phyloP scores from a whole-genome alignment of 1,140 invertebrate species.

The Ostrea edulis region DNA sequence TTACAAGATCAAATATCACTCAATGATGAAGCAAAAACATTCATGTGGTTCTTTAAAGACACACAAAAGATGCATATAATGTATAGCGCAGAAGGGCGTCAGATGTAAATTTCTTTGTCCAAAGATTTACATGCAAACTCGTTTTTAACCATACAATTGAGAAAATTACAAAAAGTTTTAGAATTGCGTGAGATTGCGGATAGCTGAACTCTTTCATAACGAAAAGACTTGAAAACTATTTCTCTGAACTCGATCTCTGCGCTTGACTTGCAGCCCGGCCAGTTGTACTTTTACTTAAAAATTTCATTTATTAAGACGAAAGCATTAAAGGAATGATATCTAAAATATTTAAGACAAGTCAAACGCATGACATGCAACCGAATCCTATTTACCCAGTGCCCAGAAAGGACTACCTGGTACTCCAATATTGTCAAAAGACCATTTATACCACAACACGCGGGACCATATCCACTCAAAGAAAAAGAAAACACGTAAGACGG shows the following conservation, averaged over 20 bases:
- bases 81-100: conserved; percentile 2
- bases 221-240: not conserved
- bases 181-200: not conserved
- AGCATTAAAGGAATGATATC: not conserved
- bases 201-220: not conserved
- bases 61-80: not conserved
- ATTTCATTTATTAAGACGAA: conserved; percentile 17
- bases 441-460: not conserved
- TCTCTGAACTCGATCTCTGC: not conserved
- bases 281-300: conserved; percentile 1
- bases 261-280: conserved; percentile 19
- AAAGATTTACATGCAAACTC: not conserved
- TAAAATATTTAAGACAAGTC: not conserved
- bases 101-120: conserved; percentile 4
- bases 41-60: not conserved
- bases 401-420: not conserved
- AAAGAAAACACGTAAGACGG: not conserved
- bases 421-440: not conserved
- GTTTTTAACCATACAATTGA: conserved; percentile 9
- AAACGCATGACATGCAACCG: not conserved
- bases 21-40: conserved; percentile 21
- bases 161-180: conserved; percentile 10
- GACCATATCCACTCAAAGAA: not conserved
- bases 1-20: not conserved
- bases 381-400: not conserved